Evolutionary conservation across 2,888 invertebrate genomes (phyloP).

Genomic region (Alcis repandata): DNA sequence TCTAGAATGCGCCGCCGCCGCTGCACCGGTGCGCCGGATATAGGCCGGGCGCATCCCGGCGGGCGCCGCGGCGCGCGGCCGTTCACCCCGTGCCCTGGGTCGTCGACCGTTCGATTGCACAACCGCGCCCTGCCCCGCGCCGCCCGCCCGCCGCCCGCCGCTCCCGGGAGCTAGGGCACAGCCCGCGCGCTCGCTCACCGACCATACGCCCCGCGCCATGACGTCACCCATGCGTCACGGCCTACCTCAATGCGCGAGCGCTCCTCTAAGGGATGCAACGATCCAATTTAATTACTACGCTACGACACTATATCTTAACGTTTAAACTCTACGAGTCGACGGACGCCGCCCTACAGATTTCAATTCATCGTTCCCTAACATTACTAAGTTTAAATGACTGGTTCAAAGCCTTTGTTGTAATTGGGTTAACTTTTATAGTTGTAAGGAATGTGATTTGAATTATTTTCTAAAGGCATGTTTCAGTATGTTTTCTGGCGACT

Average conservation of each 20-base stretch:
- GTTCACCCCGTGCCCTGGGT: slow-evolving; percentile 85
- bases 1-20: slow-evolving; percentile 85
- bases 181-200: slow-evolving; percentile 76
- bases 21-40: slow-evolving; percentile 86
- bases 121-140: slow-evolving; percentile 65
- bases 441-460: background rate
- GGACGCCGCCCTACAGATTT: background rate
- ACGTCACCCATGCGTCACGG: slow-evolving; percentile 85
- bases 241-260: slow-evolving; percentile 87
- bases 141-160: slow-evolving; percentile 61
- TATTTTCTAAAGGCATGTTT: background rate
- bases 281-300: slow-evolving; percentile 70
- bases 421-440: background rate
- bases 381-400: background rate
- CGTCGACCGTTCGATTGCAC: slow-evolving; percentile 85
- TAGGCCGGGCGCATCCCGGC: slow-evolving; percentile 87
- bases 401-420: background rate
- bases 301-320: slow-evolving; percentile 46
- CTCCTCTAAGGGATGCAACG: slow-evolving; percentile 83
- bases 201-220: slow-evolving; percentile 65
- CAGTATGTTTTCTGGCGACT: background rate
- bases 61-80: slow-evolving; percentile 81
- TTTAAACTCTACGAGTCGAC: slow-evolving; percentile 6
- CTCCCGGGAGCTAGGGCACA: slow-evolving; percentile 77
- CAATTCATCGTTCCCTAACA: background rate